A percentile compares a stretch with the other conserved stretches of the same genome.
Evolutionary conservation across 37 sponge, comb jelly and placozoan genomes (phyloP).

Genomic region (Spongilla lacustris): DNA sequence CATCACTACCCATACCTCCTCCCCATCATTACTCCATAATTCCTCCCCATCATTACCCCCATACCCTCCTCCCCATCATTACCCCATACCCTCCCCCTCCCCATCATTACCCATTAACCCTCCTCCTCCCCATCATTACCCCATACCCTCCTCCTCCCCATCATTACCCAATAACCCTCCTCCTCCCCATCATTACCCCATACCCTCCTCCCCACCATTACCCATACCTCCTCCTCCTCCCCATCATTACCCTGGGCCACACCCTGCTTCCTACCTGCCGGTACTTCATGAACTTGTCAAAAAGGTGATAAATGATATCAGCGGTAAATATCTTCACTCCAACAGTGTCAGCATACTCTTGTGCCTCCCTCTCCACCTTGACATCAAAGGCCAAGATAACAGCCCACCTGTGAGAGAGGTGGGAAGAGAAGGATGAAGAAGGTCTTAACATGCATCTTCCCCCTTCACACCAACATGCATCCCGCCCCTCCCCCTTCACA

Average conservation of each 20-base stretch:
- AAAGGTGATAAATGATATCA: constrained; percentile 99
- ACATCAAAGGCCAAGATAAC: constrained; percentile 99
- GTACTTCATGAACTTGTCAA: constrained; percentile 94
- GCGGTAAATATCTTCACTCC: constrained; percentile 95
- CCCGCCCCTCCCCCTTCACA: background rate
- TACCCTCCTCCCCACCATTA: background rate
- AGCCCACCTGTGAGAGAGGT: constrained; percentile 79
- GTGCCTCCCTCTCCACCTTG: constrained; percentile 93
- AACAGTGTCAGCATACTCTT: constrained; percentile 90
- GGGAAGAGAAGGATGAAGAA: background rate
- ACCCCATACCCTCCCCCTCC: too few species aligned
- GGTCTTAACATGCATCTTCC: background rate
- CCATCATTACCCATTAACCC: too few species aligned
- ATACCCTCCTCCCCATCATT: too few species aligned
- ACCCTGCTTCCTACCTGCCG: constrained; percentile 84
- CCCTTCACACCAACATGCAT: background rate
- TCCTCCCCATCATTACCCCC: too few species aligned
- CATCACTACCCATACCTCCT: too few species aligned
- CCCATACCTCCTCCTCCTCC: constrained; percentile 14
- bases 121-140: too few species aligned
- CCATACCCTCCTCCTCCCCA: too few species aligned
- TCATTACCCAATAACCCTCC: too few species aligned
- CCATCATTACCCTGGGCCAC: background rate
- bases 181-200: too few species aligned
- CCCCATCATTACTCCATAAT: too few species aligned